Evolutionary conservation across 2,888 invertebrate genomes (phyloP), one percentile per base, ranked within the genome.

Genomic region (Phasia obesa): DNA sequence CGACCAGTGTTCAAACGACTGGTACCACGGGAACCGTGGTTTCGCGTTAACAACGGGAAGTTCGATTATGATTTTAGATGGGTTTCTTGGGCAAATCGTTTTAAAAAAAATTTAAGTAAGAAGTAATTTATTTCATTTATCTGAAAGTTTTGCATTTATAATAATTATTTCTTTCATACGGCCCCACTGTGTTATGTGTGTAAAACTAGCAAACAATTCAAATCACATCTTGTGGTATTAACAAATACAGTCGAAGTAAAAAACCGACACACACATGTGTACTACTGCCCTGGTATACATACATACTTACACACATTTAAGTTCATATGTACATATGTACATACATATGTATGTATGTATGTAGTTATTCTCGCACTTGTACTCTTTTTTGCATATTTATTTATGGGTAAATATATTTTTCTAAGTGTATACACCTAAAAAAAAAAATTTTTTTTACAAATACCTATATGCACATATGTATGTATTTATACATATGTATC

Each of bases 221-320:
- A 77, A 77, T 62, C 77, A 77, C 69, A 77, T 77, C 60, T 69
- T 60, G 42, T 60, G 60, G 51, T 69, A 53, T 65, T 49, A 44
- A 47, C 64, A 74, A 23, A 65, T 35, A 42, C 25, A 31, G 21
- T 23, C 7, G 11, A 31, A n/a, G 15, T 13, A 57, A 35, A 35
- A 35, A 11, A 35, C 9, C 3, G 35, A 35, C 3, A 47, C 51
- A 53, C 42, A 62, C 38, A 73, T 35, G 7, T 35, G 7, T 21
- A 53, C 27, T 25, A 23, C 13, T 17, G 21, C 17, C 7, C 42
- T n/a, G n/a, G n/a, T n/a, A 42, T n/a, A 42, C 5, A 38, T 13
- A 38, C 38, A 38, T 13, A 38, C 38, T 5, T 13, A 38, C 38
- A 38, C 5, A 38, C 38, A 38, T 13, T n/a, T n/a, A n/a, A n/a